Base-by-base conservation (phyloP, 2,888 invertebrate species). In the Chalcosyrphus nemorum region DNA sequence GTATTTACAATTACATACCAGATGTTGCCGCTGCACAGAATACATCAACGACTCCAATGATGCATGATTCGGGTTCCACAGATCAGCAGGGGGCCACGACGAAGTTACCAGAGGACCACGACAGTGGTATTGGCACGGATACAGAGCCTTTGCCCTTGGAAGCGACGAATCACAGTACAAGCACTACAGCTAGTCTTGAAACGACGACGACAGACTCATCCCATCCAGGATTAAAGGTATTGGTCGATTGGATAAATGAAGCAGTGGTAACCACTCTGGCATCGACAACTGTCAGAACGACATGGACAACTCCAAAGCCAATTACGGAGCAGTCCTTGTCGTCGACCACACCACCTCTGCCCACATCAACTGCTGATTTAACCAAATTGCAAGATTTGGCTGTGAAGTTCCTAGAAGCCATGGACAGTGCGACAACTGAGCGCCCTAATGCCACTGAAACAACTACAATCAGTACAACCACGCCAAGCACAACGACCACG, bases 1-100 rank as follows among this genome's bases (percentile, higher is more conserved):
- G 97, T 88, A 90, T 87, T 43, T 90, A 91, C 82, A 90, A 90
- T 76, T 89, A 89, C 21, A 88, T 89, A 61, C 89, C 89, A 0
- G 91, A 91, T 65, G 88, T 91, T 54, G 89, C 88, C 1, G 86
- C 86, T 35, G 61, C 50, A 1, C 74, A 56, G n/a, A 88, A 89
- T 57, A 24, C 71, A 7, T 50, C 74, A 61, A 74, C 66, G 47
- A 72, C 54, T 47, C 32, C 29, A 50, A 15, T 38, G 70, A 74
- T 54, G 19, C 47, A 19, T 75, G 47, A 13, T 19, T 24, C 56
- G 11, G 85, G 24, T 47, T 47, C 45, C 0, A 54, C 70, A 13
- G 21, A 66, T 50, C 17, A 59, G 32, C 65, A 66, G 54, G n/a
- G 4, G n/a, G 27, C 45, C 19, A 43, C 61, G 38, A 63, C 65